These are phyloP conservation scores for Tipula helvola DNA, from an alignment of 2,888 invertebrate genomes.

Conservation along the genomic window DNA sequence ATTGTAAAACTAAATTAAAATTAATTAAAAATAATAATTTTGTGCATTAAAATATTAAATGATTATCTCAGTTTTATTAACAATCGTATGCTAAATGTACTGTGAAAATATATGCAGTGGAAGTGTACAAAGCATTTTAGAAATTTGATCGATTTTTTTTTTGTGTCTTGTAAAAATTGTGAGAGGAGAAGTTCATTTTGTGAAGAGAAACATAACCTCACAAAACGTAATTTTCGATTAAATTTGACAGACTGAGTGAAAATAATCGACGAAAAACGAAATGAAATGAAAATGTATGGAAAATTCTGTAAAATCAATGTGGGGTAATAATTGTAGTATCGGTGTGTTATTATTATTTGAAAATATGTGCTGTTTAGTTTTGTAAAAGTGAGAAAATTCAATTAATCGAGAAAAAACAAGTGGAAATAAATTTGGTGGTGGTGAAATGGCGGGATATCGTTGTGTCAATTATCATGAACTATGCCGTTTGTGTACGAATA, in stretches of 20 bases:
- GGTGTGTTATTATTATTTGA: neutral
- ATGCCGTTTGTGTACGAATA: constrained; percentile 54
- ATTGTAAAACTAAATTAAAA: neutral
- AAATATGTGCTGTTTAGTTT: neutral
- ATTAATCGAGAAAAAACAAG: neutral
- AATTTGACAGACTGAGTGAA: neutral
- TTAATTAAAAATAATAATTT: neutral
- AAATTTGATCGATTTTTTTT: neutral
- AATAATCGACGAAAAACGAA: neutral
- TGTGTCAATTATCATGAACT: constrained; percentile 59
- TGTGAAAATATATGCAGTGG: neutral
- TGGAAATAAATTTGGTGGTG: neutral
- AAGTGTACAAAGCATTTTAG: neutral
- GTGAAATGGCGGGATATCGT: constrained; percentile 49
- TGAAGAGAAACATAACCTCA: neutral
- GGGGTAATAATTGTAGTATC: neutral
- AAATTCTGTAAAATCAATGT: neutral
- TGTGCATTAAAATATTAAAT: neutral
- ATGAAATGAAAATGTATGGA: neutral
- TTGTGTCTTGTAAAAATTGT: neutral
- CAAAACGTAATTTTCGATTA: neutral
- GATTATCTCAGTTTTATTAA: neutral
- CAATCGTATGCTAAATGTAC: neutral
- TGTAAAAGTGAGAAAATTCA: neutral
- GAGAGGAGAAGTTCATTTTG: neutral